Evolutionary conservation across 2,888 invertebrate species (phyloP), one percentile per base, ranked within the genome.

Genomic region (Pteria penguin): DNA sequence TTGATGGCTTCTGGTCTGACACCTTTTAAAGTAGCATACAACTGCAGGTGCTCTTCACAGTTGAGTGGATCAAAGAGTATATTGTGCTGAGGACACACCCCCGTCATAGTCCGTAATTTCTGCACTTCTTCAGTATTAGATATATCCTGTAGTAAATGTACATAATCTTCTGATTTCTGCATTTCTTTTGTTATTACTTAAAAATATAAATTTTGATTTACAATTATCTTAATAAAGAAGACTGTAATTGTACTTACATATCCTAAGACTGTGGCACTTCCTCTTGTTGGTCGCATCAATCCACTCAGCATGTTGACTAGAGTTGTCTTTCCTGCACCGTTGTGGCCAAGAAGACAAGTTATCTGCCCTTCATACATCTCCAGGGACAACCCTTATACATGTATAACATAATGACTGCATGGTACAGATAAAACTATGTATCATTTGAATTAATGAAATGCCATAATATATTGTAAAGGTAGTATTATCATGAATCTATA

Each of bases 261-360:
- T 27, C 91, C 91, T 76, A 88, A 85, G 33, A 93, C 86, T 5
- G 80, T 82, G 3, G 91, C 92, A 27, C 84, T 82, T 11, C 93
- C 93, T 22, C 81, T 81, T 18, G 91, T 89, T 4, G 92, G 89
- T 2, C 87, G 80, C 3, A 89, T 87, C 68, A 92, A 81, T 0
- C 97, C 97, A 2, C 96, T 96, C 24, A 97, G 92, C 82, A 97
- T 96, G 86, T 96, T 96, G 90, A 97, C 95, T 8, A 96, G 93
- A 0, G 96, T 96, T 0, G 96, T 96, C 92, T 97, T 97, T 4
- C 97, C 97, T 52, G 97, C 96, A 0, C 96, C 96, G 88, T 97
- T 97, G 87, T 96, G 96, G 0, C 96, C 97, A 76, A 97, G 92
- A 27, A 97, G 95, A 0, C 96, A 96, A 0, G 96, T 97, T 78